These are phyloP conservation scores for Stomatorhinus ivindoensis DNA, from an alignment of 2,113 vertebrate species.

Conservation along the genomic window DNA sequence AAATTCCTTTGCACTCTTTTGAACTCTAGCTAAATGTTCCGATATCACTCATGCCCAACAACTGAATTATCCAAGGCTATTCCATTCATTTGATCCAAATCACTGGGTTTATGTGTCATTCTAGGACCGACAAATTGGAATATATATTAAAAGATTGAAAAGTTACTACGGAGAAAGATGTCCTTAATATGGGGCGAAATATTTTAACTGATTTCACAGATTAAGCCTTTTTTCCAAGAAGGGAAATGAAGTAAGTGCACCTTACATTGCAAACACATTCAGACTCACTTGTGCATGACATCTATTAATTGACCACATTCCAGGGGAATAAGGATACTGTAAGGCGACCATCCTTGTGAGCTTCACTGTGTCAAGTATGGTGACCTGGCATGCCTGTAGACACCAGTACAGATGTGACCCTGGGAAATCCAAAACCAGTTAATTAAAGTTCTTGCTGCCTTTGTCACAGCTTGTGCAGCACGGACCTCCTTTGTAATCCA, in stretches of 20 bases:
- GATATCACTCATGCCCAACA: neutral
- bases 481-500: neutral
- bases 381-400: neutral
- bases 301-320: neutral
- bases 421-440: neutral
- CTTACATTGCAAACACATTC: neutral
- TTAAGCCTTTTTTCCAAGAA: neutral
- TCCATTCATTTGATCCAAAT: neutral
- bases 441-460: neutral
- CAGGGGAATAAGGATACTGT: neutral
- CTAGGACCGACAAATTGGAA: neutral
- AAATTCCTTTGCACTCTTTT: neutral
- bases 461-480: neutral
- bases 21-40: neutral
- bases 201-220: neutral
- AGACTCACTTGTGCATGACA: neutral
- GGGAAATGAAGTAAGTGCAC: neutral
- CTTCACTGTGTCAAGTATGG: neutral
- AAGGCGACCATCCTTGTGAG: neutral
- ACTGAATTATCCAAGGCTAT: neutral
- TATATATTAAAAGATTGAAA: neutral
- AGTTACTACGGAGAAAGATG: neutral
- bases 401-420: neutral
- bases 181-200: neutral
- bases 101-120: neutral